Evolutionary conservation across 2,113 vertebrate species (phyloP), one percentile per base, ranked within the genome.

Genomic region (Toxostoma redivivum): DNA sequence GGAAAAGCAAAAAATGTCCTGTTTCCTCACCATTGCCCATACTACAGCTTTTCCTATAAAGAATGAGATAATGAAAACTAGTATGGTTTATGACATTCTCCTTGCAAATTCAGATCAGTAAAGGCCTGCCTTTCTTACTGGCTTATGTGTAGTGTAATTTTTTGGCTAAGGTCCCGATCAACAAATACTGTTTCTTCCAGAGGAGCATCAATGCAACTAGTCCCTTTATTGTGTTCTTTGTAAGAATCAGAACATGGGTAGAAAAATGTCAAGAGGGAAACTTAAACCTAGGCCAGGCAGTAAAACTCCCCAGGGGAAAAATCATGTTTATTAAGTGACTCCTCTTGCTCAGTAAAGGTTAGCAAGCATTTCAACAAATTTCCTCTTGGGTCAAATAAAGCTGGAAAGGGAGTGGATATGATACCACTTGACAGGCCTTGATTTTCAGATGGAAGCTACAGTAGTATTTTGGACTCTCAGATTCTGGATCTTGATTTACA

Each of bases 181-280:
- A 67, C 85, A 92, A 78, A 81, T 47, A 54, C 2, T 42, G 44
- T 81, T 96, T 97, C 81, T 95, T 90, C 80, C 51, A 94, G 88
- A 57, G 69, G 50, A 96, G 62, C 67, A 93, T 50, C 66, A 83
- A 35, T 40, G 47, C 54, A 94, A 38, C 61, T 48, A 61, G 47
- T 94, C 88, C 95, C 54, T 70, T 76, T 90, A 77, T 86, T 95
- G 69, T 38, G 14, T 47, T 95, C 82, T 87, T 89, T 95, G 76
- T 90, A 96, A 97, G 76, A 94, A 70, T 79, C 58, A 86, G 56
- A 94, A 95, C n/a, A 64, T 5, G 42, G 67, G 60, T 33, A 94
- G 90, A 93, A 97, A 96, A 96, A 95, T 93, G 82, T 97, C 95
- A 96, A 88, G 70, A 86, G 67, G 81, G 70, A 92, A 94, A 88